These are phyloP conservation scores for Gavia stellata DNA, from an alignment of 2,113 vertebrate genomes.

Conservation along the genomic window DNA sequence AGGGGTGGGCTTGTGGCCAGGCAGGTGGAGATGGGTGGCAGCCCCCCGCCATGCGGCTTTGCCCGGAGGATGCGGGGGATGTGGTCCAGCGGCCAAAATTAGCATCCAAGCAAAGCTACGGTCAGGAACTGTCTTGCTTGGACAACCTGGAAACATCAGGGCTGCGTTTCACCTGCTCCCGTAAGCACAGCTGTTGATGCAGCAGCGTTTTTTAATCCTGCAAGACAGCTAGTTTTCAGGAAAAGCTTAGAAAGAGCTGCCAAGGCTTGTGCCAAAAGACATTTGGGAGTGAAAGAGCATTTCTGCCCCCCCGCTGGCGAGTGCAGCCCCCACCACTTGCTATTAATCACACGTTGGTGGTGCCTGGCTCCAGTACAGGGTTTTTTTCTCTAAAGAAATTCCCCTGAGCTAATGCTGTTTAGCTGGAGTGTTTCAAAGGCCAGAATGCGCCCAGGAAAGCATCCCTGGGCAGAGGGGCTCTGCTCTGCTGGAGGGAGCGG, in stretches of 20 bases:
- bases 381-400: neutral
- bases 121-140: neutral
- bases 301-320: neutral
- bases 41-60: neutral
- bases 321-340: neutral
- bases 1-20: neutral
- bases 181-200: neutral
- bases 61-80: accelerated
- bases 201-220: neutral
- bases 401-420: neutral
- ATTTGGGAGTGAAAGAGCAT: slow-evolving; percentile 10
- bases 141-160: neutral
- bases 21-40: accelerated
- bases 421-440: neutral
- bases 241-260: slow-evolving; percentile 22
- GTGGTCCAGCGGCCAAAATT: neutral
- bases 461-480: neutral
- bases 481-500: neutral
- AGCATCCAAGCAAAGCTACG: neutral
- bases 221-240: neutral
- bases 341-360: slow-evolving; percentile 7
- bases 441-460: neutral
- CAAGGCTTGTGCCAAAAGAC: slow-evolving; percentile 16
- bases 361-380: neutral
- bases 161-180: neutral